Percentiles rank a stretch among this genome's conserved stretches.
phyloP scores from a whole-genome alignment of 2,113 vertebrate genomes.

The Pantherophis guttatus region DNA sequence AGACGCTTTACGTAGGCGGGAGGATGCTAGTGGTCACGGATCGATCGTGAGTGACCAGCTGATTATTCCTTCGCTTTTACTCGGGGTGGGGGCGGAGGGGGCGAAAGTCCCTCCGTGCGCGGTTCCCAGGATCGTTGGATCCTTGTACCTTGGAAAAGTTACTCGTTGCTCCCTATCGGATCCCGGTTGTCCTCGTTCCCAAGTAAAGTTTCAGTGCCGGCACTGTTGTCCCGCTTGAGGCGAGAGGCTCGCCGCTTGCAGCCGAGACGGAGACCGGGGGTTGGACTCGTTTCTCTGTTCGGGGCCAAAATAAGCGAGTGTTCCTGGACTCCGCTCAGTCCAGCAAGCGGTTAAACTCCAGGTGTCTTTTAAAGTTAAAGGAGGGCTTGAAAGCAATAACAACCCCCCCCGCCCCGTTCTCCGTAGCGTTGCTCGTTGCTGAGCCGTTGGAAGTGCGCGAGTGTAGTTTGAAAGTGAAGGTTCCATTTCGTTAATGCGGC shows the following conservation, averaged over 20 bases:
- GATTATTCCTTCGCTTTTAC: neutral
- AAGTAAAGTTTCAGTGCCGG: neutral
- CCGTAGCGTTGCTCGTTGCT: neutral
- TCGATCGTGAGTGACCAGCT: neutral
- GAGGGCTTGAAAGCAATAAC: neutral
- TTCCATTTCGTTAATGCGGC: neutral
- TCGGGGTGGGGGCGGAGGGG: neutral
- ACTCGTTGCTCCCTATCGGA: neutral
- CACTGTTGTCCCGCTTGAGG: neutral
- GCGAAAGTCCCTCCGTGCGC: neutral
- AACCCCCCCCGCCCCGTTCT: neutral
- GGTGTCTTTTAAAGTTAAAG: neutral
- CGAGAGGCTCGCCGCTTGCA: neutral
- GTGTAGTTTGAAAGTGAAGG: neutral
- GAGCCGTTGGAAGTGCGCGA: neutral
- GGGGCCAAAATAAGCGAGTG: neutral
- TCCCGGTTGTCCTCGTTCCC: neutral
- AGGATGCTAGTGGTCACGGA: neutral
- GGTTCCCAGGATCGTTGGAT: neutral
- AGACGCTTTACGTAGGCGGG: neutral
- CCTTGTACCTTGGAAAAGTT: neutral
- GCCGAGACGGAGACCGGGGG: neutral
- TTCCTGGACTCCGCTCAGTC: neutral
- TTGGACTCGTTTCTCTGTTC: neutral
- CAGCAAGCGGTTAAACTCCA: neutral